Percentiles rank a stretch among this genome's conserved stretches.
These are phyloP conservation scores for Ailuropoda melanoleuca DNA, from an alignment of 2,113 vertebrate genomes.

Conservation along the genomic window DNA sequence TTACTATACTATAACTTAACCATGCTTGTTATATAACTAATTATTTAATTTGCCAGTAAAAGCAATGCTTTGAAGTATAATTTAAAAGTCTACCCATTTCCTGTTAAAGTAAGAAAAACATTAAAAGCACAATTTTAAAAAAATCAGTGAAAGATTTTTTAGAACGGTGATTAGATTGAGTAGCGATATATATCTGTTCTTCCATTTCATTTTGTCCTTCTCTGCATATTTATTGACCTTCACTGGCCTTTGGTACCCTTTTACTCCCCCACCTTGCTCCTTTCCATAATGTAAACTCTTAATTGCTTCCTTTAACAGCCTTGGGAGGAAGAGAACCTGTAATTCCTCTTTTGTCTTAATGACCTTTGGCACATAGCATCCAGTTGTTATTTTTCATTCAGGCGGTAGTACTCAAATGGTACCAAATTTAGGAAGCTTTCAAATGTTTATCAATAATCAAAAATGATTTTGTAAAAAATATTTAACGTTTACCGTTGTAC, in stretches of 20 bases:
- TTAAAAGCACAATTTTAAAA: neutral
- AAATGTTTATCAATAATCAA: neutral
- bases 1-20: neutral
- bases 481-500: neutral
- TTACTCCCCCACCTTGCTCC: accelerated
- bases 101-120: neutral
- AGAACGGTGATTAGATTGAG: neutral
- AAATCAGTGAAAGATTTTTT: neutral
- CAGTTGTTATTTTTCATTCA: neutral
- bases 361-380: neutral
- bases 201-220: neutral
- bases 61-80: neutral
- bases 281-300: neutral
- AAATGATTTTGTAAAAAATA: neutral
- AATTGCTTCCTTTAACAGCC: neutral
- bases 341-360: neutral
- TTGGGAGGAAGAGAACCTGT: neutral
- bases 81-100: neutral
- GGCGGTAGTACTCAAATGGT: neutral
- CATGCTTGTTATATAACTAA: neutral
- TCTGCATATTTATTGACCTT: neutral
- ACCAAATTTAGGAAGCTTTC: neutral
- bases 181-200: neutral
- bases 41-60: conserved; percentile 21
- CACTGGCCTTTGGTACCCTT: neutral